Evolutionary conservation across 2,797 vertebrate species (phyloP).

Genomic region (Halcyon leucocephala): DNA sequence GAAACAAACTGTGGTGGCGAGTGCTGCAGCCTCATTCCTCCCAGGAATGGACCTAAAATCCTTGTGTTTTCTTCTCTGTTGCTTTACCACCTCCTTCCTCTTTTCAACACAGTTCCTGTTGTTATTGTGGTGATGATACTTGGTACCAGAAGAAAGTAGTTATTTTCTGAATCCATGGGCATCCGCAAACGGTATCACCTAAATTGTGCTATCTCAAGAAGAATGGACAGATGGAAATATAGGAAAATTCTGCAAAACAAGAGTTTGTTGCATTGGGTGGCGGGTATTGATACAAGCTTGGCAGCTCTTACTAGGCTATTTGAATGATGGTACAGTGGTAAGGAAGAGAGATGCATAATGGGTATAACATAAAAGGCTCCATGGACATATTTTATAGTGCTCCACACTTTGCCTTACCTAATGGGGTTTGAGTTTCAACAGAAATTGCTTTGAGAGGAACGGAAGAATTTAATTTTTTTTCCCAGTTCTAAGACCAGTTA

Average conservation of each 20-base stretch:
- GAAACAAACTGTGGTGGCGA: not conserved
- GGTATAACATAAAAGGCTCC: not conserved
- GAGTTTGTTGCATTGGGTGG: not conserved
- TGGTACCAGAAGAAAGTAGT: not conserved
- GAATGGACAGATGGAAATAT: not conserved
- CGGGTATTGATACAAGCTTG: not conserved
- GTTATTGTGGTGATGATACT: not conserved
- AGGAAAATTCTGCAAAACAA: not conserved
- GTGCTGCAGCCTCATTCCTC: not conserved
- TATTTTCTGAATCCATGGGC: not conserved
- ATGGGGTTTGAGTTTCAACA: not conserved
- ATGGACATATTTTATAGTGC: not conserved
- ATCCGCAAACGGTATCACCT: not conserved
- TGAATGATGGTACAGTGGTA: not conserved
- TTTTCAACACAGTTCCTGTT: not conserved
- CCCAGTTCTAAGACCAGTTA: not conserved
- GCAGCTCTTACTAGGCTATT: not conserved
- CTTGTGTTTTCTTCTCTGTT: not conserved
- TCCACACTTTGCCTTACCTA: not conserved
- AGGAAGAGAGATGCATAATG: fast-evolving
- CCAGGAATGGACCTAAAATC: not conserved
- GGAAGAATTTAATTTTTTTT: not conserved
- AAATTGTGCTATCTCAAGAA: not conserved
- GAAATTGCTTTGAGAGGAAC: not conserved
- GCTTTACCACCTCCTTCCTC: not conserved